Percentiles rank a stretch among this genome's conserved stretches.
These are phyloP conservation scores for Hololepta plana DNA, from an alignment of 2,888 invertebrate genomes.

Conservation along the genomic window DNA sequence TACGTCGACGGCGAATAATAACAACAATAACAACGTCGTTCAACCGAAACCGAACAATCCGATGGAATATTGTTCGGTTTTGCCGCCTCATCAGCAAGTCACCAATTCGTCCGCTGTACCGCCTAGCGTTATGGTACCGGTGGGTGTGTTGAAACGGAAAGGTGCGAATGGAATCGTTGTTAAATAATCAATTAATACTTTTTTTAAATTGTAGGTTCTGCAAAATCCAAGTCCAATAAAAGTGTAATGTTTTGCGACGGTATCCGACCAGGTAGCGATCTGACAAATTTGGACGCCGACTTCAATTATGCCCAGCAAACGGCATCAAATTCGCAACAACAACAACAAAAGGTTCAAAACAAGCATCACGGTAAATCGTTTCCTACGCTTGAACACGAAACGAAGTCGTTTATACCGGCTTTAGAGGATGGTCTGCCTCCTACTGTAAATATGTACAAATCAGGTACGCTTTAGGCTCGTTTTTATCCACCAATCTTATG, in stretches of 20 bases:
- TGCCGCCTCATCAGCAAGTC: slow-evolving; percentile 61
- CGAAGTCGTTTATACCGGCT: slow-evolving; percentile 35
- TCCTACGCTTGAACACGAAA: slow-evolving; percentile 30
- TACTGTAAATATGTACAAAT: slow-evolving; percentile 32
- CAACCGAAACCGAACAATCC: slow-evolving; percentile 73
- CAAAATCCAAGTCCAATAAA: slow-evolving; percentile 38
- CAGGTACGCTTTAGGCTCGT: slow-evolving; percentile 22
- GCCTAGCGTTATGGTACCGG: slow-evolving; percentile 68
- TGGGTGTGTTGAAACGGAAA: slow-evolving; percentile 62
- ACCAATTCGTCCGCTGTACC: slow-evolving; percentile 30
- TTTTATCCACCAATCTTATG: too few species aligned
- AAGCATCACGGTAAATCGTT: slow-evolving; percentile 11
- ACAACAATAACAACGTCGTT: too few species aligned
- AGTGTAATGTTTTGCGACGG: slow-evolving; percentile 82
- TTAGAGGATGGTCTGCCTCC: slow-evolving; percentile 36
- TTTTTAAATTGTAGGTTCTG: slow-evolving; percentile 21
- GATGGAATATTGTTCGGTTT: slow-evolving; percentile 70
- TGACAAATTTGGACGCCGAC: slow-evolving; percentile 57
- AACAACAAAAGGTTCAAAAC: neutral
- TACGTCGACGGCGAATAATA: too few species aligned
- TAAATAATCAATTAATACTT: slow-evolving; percentile 2
- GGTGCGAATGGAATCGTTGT: slow-evolving; percentile 24
- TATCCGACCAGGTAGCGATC: slow-evolving; percentile 71
- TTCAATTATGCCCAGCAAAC: slow-evolving; percentile 22
- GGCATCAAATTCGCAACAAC: slow-evolving; percentile 6